Base-by-base conservation (phyloP, 2,797 vertebrate genomes). In the Sphaeramia orbicularis region DNA sequence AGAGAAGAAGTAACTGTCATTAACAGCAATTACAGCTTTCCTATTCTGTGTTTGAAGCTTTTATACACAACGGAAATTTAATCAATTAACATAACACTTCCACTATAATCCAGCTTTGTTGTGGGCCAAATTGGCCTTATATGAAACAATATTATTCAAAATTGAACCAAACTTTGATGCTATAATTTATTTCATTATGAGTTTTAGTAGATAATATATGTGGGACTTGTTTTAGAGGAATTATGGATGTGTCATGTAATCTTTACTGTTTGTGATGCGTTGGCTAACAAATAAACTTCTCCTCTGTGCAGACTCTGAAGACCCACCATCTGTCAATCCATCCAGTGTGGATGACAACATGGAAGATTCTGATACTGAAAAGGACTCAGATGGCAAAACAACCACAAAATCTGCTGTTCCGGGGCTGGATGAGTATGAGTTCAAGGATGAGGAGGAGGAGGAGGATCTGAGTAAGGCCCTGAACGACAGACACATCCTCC, bases 351-450 rank as follows among this genome's bases (percentile, higher is more conserved):
- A 99, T 65, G 98, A 99, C 69, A 97, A 96, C 86, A 93, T 96
- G 90, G 98, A 95, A 45, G 92, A 98, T 90, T 98, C 98, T 1
- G 98, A 99, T 60, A 93, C 87, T 5, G 98, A 99, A 71, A 99
- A 99, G 76, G 97, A 99, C 76, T 93, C 94, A 0, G 95, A 96
- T 13, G 93, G 88, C 69, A 98, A 99, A 88, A 94, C 92, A 0
- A 63, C 74, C 0, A 89, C 95, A 3, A 98, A 97, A 80, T 93
- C 94, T 50, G 94, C 96, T 9, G 58, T 89, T 52, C 94, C 95
- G 18, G 96, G 96, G 45, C 89, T 98, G 79, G 98, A 99, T 83
- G 98, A 99, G 70, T 99, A 99, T 8, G 98, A 99, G 81, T 99
- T 99, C 89, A 99, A 99, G 90, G 98, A 99, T 4, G 98, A 99